phyloP scores from a whole-genome alignment of 2,113 vertebrate species.

The Phalacrocorax carbo region DNA sequence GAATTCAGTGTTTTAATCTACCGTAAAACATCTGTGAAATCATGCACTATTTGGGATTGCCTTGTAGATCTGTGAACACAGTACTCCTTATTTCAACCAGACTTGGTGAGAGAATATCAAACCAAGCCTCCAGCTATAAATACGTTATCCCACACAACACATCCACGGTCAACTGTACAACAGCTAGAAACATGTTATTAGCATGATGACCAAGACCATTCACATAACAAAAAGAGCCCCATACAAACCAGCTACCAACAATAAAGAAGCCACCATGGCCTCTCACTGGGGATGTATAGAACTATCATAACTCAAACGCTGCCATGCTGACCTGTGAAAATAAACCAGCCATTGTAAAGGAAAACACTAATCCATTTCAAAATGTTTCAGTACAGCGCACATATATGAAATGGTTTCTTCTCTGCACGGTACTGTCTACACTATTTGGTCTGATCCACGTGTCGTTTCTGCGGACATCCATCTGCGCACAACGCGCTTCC shows the following conservation, averaged over 20 bases:
- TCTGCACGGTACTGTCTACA: not conserved
- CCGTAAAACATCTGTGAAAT: not conserved
- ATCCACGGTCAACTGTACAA: not conserved
- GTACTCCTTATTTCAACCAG: not conserved
- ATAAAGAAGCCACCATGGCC: not conserved
- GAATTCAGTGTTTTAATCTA: not conserved
- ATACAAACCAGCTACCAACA: not conserved
- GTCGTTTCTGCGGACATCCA: not conserved
- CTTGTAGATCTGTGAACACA: not conserved
- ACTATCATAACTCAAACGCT: accelerated
- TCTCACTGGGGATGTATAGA: not conserved
- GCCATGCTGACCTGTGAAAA: not conserved
- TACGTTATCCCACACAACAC: not conserved
- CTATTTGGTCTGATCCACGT: not conserved
- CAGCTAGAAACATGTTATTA: not conserved
- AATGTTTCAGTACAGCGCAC: not conserved
- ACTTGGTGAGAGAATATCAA: not conserved
- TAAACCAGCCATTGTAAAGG: not conserved
- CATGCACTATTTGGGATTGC: not conserved
- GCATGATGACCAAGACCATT: not conserved
- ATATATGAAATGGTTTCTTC: not conserved
- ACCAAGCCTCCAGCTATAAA: not conserved
- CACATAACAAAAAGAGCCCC: not conserved
- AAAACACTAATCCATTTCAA: not conserved
- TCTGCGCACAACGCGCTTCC: not conserved